Percentiles rank a stretch among this genome's conserved stretches.
phyloP scores from a whole-genome alignment of 2,113 vertebrate genomes.

The Myanophis thanlyinensis region DNA sequence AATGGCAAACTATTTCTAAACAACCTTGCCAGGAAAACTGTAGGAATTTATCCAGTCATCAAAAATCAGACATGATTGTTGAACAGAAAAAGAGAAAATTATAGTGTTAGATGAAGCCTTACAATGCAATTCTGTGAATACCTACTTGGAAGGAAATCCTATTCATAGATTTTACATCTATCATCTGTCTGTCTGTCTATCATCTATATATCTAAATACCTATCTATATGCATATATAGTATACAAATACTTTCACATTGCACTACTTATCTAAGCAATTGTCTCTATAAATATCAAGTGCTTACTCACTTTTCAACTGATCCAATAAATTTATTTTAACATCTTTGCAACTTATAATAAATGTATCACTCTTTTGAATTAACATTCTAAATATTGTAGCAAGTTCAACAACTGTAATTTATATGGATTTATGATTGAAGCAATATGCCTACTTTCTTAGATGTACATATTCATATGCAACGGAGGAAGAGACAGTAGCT shows the following conservation, averaged over 20 bases:
- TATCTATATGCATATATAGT: background rate
- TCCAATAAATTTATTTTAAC: background rate
- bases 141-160: background rate
- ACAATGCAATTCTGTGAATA: background rate
- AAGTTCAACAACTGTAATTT: background rate
- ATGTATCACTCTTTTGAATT: background rate
- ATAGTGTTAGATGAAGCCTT: background rate
- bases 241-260: background rate
- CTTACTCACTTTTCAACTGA: background rate
- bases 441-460: background rate
- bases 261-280: background rate
- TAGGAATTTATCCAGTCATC: background rate
- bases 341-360: background rate
- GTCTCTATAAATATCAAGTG: background rate
- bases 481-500: background rate
- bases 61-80: background rate
- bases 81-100: background rate
- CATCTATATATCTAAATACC: background rate
- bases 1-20: background rate
- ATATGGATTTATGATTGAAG: background rate
- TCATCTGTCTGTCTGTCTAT: too few relatives aligned
- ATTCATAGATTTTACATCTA: background rate
- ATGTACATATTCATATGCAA: background rate
- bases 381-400: background rate
- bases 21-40: background rate